These are phyloP conservation scores for Drosophila burlai DNA, from an alignment of 1,140 invertebrate species.

Conservation along the genomic window DNA sequence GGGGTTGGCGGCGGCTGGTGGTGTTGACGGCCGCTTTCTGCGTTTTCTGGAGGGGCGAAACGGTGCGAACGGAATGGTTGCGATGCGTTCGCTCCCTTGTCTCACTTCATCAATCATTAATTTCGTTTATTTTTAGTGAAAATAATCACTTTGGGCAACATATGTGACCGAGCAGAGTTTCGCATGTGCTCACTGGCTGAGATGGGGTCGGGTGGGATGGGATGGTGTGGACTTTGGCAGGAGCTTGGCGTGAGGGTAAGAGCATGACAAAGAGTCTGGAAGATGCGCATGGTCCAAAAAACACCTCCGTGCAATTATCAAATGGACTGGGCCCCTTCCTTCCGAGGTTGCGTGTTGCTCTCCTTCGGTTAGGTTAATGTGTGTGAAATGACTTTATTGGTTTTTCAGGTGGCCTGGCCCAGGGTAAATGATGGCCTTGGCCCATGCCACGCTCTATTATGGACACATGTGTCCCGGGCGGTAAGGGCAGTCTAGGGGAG, in stretches of 20 bases:
- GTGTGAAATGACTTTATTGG: constrained; percentile 79
- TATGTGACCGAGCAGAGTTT: constrained; percentile 71
- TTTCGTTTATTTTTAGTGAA: constrained; percentile 83
- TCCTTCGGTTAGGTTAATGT: constrained; percentile 56
- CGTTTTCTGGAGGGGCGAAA: constrained; percentile 19
- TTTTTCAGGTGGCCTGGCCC: constrained; percentile 50
- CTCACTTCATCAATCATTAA: constrained; percentile 82
- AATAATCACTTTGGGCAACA: constrained; percentile 81
- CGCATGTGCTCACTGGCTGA: constrained; percentile 62
- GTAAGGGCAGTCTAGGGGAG: constrained; percentile 35
- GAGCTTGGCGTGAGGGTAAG: constrained; percentile 1
- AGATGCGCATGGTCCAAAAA: constrained; percentile 48
- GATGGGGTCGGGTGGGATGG: neutral
- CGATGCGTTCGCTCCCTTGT: constrained; percentile 65
- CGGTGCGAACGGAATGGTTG: constrained; percentile 22
- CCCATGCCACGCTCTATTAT: constrained; percentile 51
- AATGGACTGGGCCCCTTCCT: constrained; percentile 55
- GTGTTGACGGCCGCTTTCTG: constrained; percentile 65
- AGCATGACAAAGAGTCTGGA: constrained; percentile 58
- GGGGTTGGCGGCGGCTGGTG: constrained; percentile 36
- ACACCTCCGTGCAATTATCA: constrained; percentile 74
- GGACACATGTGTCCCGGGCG: constrained; percentile 41
- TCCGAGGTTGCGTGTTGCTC: constrained; percentile 22
- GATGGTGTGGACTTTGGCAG: constrained; percentile 6
- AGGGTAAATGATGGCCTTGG: constrained; percentile 42